phyloP scores from a whole-genome alignment of 2,113 vertebrate genomes.

The Rhinopomastus cyanomelas region DNA sequence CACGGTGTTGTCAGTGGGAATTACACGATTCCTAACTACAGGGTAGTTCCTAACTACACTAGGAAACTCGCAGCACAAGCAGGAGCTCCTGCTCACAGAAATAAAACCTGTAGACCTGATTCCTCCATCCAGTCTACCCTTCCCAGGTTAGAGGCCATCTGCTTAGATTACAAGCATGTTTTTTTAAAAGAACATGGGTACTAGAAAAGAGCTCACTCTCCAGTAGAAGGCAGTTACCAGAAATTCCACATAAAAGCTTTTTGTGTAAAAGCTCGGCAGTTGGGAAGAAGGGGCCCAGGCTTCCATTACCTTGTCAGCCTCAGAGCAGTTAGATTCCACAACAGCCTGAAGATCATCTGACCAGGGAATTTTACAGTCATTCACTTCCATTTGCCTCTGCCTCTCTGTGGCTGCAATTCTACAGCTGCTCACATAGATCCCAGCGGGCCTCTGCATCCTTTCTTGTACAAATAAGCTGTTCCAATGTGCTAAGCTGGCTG shows the following conservation, averaged over 20 bases:
- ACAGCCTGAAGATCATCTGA: not conserved
- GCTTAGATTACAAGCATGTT: accelerated
- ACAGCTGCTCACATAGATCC: not conserved
- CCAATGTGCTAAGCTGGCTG: not conserved
- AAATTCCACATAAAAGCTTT: not conserved
- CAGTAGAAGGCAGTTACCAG: not conserved
- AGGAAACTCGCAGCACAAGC: not conserved
- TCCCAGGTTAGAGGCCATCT: not conserved
- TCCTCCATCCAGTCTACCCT: not conserved
- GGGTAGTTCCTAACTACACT: too few relatives aligned
- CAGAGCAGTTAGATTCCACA: not conserved
- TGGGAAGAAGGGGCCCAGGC: not conserved
- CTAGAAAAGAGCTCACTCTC: not conserved
- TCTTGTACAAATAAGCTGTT: not conserved
- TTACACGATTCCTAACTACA: not conserved
- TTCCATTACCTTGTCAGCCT: not conserved
- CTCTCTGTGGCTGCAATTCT: not conserved
- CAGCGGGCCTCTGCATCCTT: not conserved
- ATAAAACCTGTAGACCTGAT: accelerated
- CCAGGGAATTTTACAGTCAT: not conserved
- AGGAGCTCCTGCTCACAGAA: not conserved
- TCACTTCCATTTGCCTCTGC: not conserved
- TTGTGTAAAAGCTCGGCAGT: not conserved
- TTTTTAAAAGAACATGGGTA: accelerated
- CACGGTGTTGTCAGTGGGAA: not conserved